These are phyloP conservation scores for Nasonia vitripennis DNA, from an alignment of 1,140 invertebrate genomes.

Conservation along the genomic window DNA sequence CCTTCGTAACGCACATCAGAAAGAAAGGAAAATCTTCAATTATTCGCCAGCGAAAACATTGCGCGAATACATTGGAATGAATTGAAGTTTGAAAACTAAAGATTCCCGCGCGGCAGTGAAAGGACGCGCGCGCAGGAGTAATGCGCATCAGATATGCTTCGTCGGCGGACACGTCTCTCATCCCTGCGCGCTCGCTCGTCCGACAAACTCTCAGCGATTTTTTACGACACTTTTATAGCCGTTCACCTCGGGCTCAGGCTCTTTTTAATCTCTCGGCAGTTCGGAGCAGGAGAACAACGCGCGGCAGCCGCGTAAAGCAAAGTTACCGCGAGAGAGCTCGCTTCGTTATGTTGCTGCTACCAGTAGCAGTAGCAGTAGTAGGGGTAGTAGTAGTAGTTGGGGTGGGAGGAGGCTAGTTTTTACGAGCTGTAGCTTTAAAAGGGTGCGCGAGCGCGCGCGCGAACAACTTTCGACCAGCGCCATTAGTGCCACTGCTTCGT, in stretches of 20 bases:
- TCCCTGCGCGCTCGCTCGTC: neutral
- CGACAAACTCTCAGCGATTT: conserved; percentile 5
- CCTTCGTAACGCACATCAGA: neutral
- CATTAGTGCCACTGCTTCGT: conserved; percentile 21
- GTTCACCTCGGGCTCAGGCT: neutral
- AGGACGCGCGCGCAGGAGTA: neutral
- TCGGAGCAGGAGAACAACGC: neutral
- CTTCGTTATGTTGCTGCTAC: conserved; percentile 17
- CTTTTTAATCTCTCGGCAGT: conserved; percentile 30
- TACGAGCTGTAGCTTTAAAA: conserved; percentile 25
- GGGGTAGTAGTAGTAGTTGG: neutral
- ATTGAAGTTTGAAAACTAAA: neutral
- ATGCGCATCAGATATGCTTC: neutral
- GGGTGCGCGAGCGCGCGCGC: neutral
- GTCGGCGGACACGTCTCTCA: neutral
- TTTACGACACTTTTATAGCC: conserved; percentile 26
- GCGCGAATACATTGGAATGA: neutral
- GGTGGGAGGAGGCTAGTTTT: neutral
- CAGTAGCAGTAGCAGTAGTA: too few relatives aligned
- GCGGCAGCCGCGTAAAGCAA: conserved; percentile 20
- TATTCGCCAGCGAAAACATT: neutral
- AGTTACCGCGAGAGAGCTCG: conserved; percentile 6
- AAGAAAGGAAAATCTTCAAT: neutral
- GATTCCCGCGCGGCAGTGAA: neutral
- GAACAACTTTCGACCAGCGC: neutral